A percentile compares a stretch with the other conserved stretches of the same genome.
phyloP scores from a whole-genome alignment of 2,113 vertebrate genomes.

The Ciconia boyciana region DNA sequence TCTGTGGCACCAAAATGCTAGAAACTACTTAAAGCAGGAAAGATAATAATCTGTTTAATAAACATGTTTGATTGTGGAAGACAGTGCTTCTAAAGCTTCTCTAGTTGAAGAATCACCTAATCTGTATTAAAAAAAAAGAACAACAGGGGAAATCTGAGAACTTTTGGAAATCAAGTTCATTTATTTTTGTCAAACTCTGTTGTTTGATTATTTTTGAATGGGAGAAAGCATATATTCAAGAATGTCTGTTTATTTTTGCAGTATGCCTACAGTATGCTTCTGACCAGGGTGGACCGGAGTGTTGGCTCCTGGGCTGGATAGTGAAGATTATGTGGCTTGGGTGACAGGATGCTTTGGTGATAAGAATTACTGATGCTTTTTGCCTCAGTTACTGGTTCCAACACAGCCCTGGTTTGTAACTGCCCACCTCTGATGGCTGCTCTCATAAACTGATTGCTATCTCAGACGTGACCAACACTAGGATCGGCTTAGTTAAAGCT shows the following conservation, averaged over 20 bases:
- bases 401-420: neutral
- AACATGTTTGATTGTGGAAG: constrained; percentile 26
- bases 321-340: neutral
- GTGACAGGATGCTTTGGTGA: neutral
- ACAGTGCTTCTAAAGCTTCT: neutral
- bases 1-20: constrained; percentile 31
- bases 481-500: neutral
- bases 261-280: neutral
- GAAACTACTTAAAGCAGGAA: constrained; percentile 39
- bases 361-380: neutral
- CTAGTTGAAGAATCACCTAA: neutral
- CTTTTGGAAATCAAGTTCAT: neutral
- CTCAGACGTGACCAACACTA: neutral
- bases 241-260: neutral
- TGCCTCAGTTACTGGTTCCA: neutral
- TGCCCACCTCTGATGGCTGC: neutral
- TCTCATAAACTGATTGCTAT: neutral
- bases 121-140: neutral
- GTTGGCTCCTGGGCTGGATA: neutral
- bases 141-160: neutral
- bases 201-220: neutral
- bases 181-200: neutral
- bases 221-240: neutral
- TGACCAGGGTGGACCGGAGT: neutral
- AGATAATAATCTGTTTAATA: constrained; percentile 48